Evolutionary conservation across 2,797 vertebrate species (phyloP).

Genomic region (Galago senegalensis): DNA sequence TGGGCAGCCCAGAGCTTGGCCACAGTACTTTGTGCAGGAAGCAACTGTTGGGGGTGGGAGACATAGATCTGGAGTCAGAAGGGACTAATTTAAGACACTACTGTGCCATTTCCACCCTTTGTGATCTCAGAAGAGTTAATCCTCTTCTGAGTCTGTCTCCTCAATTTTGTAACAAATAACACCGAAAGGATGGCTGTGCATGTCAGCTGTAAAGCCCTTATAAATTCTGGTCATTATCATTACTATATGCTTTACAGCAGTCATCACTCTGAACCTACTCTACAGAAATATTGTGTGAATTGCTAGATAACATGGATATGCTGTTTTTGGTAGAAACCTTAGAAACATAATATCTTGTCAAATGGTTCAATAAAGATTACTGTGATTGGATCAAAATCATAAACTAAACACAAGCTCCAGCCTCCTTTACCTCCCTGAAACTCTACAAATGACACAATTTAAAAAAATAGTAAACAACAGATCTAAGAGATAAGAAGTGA

Average conservation of each 20-base stretch:
- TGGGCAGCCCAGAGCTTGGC: neutral
- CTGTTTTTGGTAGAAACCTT: neutral
- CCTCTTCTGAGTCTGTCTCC: neutral
- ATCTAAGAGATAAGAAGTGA: neutral
- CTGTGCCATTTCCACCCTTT: neutral
- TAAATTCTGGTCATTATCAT: neutral
- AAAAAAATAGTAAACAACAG: neutral
- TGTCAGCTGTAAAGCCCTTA: neutral
- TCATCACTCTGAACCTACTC: neutral
- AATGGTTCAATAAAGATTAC: neutral
- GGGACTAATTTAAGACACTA: neutral
- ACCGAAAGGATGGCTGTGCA: neutral
- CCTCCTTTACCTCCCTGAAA: neutral
- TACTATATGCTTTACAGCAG: neutral
- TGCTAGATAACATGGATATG: neutral
- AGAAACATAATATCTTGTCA: neutral
- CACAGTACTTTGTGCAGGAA: neutral
- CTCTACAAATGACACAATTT: neutral
- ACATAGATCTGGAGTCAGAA: neutral
- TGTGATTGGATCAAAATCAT: slow-evolving; percentile 2
- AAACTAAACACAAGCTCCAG: neutral
- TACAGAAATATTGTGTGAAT: neutral
- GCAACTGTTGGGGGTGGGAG: no score
- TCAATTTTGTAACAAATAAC: neutral
- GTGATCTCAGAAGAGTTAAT: neutral